Conservation (phyloP, 2,113 vertebrate genomes). For the Chauna torquata region DNA sequence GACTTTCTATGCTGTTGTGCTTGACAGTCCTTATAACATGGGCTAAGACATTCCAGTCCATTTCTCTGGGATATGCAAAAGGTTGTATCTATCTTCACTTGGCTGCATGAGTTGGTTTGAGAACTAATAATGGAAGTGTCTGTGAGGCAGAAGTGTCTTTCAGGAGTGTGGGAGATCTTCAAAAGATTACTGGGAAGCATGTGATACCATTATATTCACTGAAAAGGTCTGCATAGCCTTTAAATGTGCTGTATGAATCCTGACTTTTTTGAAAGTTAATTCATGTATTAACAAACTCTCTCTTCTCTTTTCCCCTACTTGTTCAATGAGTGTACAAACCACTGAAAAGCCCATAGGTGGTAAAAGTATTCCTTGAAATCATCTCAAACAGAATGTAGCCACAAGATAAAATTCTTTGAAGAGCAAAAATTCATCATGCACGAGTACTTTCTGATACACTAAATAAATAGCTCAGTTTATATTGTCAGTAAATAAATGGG, state of each 20-base stretch:
- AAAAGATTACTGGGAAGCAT: neutral
- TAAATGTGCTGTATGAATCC: neutral
- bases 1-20: neutral
- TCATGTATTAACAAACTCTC: neutral
- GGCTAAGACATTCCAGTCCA: neutral
- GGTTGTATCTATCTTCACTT: neutral
- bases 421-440: conserved; percentile 28
- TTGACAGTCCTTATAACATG: neutral
- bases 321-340: neutral
- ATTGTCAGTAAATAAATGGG: conserved; percentile 47
- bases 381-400: conserved; percentile 16
- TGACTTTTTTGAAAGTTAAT: neutral
- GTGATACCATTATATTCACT: neutral
- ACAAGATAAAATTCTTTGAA: conserved; percentile 42
- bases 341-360: neutral
- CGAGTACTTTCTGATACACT: neutral
- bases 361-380: conserved; percentile 18
- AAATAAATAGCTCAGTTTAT: conserved; percentile 6
- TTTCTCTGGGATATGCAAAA: neutral
- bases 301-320: neutral
- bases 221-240: neutral
- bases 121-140: neutral
- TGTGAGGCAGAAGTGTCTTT: neutral
- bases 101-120: neutral
- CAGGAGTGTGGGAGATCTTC: neutral